phyloP scores from a whole-genome alignment of 1,140 invertebrate genomes.

The Pseudachorutes palmiensis region DNA sequence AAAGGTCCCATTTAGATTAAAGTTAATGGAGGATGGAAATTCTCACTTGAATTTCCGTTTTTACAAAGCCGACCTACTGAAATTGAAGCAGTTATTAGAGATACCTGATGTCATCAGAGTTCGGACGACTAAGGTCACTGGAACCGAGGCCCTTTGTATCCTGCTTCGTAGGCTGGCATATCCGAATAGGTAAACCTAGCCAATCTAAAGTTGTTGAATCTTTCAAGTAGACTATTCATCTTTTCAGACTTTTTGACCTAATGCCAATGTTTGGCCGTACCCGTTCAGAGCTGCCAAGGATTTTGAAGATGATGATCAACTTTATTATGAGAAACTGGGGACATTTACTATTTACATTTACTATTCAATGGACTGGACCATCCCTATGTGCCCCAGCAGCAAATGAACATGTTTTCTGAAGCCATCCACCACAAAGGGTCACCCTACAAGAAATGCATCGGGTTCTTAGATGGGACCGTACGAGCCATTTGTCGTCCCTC shows the following conservation, averaged over 20 bases:
- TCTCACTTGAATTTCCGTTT: background rate
- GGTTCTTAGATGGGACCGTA: no score
- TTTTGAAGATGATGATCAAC: background rate
- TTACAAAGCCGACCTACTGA: background rate
- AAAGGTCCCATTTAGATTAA: no score
- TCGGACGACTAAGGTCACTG: background rate
- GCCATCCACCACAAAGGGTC: background rate
- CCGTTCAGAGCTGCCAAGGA: background rate
- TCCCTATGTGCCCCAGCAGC: no score
- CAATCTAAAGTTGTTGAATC: background rate
- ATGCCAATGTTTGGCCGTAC: background rate
- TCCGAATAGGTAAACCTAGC: background rate
- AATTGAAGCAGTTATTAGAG: background rate
- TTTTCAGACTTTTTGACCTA: background rate
- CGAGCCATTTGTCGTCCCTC: no score
- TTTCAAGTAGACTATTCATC: background rate
- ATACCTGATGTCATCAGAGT: background rate
- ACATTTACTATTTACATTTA: no score
- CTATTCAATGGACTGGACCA: no score
- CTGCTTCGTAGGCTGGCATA: background rate
- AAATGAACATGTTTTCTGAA: no score
- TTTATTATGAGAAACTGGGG: background rate
- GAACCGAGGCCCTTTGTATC: background rate
- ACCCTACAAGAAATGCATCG: no score
- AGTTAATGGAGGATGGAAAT: background rate